phyloP scores from a whole-genome alignment of 2,797 vertebrate genomes.

The Carduelis carduelis region DNA sequence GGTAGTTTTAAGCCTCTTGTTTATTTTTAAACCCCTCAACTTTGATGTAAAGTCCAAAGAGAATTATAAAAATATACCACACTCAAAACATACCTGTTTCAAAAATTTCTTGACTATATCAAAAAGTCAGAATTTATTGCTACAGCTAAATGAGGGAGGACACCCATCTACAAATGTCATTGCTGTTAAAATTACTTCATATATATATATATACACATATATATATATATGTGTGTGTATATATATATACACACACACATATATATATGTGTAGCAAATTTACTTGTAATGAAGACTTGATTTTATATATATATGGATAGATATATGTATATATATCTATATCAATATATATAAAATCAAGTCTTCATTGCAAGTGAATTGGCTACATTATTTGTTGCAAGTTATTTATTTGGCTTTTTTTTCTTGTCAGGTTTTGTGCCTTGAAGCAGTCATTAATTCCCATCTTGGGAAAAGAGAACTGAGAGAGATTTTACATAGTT shows the following conservation, averaged over 20 bases:
- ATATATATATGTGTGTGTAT: rapidly evolving
- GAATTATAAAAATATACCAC: not conserved
- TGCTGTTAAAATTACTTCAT: not conserved
- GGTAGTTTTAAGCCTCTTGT: not conserved
- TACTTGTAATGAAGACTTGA: too few species aligned
- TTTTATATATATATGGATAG: too few species aligned
- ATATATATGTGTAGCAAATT: rapidly evolving
- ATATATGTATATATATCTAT: rapidly evolving
- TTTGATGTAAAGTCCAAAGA: not conserved
- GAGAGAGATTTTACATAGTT: not conserved
- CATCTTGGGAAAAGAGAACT: not conserved
- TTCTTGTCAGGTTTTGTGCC: not conserved
- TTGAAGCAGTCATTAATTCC: not conserved
- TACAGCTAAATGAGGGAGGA: not conserved
- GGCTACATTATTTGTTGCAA: not conserved
- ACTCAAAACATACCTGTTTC: not conserved
- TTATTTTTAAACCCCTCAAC: not conserved
- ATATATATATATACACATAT: rapidly evolving
- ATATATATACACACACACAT: too few species aligned
- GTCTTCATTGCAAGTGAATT: not conserved
- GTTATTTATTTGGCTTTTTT: not conserved
- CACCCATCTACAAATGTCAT: not conserved
- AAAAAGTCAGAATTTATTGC: not conserved
- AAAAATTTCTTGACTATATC: not conserved
- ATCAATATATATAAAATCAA: not conserved